Percentiles rank a stretch among this genome's conserved stretches.
Evolutionary conservation across 1,140 invertebrate genomes (phyloP).

Genomic region (Daktulosphaira vitifoliae): DNA sequence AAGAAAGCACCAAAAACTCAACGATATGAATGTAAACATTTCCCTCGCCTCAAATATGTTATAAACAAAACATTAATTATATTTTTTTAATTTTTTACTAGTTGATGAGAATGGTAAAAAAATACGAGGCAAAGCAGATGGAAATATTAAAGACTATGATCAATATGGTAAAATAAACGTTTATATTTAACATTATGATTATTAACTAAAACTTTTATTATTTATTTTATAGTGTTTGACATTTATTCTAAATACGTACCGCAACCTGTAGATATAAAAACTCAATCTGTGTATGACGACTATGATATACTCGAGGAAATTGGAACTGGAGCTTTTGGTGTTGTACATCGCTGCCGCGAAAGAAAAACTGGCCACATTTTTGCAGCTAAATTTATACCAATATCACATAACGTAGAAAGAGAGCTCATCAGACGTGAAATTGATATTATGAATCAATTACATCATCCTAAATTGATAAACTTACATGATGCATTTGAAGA

Average conservation of each 20-base stretch:
- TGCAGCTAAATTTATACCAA: constrained; percentile 98
- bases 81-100: constrained; percentile 40
- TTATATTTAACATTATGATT: no score
- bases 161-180: constrained; percentile 69
- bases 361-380: constrained; percentile 92
- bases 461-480: constrained; percentile 95
- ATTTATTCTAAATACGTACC: constrained; percentile 95
- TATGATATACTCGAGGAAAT: constrained; percentile 99
- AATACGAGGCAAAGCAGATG: constrained; percentile 81
- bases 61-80: background rate
- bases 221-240: constrained; percentile 67
- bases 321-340: constrained; percentile 96
- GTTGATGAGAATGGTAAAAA: constrained; percentile 88
- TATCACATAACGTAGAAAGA: constrained; percentile 90
- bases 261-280: constrained; percentile 92
- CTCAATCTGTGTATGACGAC: constrained; percentile 88
- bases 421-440: constrained; percentile 96
- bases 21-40: constrained; percentile 55
- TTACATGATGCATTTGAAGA: constrained; percentile 98
- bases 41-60: background rate
- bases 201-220: no score
- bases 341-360: constrained; percentile 95
- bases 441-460: constrained; percentile 97
- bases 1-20: constrained; percentile 69
- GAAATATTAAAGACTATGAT: constrained; percentile 89